Percentiles rank a stretch among this genome's conserved stretches.
Evolutionary conservation across 2,888 invertebrate species (phyloP).

Genomic region (Octodonta nipae): DNA sequence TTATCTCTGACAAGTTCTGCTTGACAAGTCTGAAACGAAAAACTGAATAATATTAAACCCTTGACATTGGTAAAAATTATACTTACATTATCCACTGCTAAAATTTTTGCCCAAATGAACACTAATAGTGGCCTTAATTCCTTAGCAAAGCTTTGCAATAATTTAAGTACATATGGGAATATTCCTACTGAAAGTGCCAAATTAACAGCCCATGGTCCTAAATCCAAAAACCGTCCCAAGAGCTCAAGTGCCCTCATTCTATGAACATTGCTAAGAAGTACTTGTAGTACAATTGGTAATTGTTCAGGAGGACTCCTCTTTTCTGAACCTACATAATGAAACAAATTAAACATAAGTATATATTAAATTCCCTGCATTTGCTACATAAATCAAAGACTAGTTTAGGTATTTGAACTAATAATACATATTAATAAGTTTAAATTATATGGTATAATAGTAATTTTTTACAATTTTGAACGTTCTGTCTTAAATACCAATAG

Average conservation of each 20-base stretch:
- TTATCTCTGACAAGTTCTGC: constrained; percentile 85
- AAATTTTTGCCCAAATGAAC: constrained; percentile 97
- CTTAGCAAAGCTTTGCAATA: constrained; percentile 85
- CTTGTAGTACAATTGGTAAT: constrained; percentile 92
- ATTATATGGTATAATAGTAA: no score
- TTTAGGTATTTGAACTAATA: no score
- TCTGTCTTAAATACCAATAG: no score
- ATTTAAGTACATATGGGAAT: constrained; percentile 94
- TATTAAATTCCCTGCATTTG: not conserved
- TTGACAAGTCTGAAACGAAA: constrained; percentile 68
- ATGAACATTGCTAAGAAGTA: constrained; percentile 63
- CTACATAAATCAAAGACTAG: no score
- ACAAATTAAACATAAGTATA: no score
- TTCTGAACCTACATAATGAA: constrained; percentile 44
- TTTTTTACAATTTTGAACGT: no score
- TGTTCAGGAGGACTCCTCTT: constrained; percentile 83
- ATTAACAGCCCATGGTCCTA: constrained; percentile 93
- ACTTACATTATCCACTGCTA: constrained; percentile 86
- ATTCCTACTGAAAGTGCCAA: constrained; percentile 93
- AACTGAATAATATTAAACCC: not conserved
- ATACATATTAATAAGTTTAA: no score
- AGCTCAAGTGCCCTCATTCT: constrained; percentile 87
- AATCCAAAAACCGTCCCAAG: constrained; percentile 82
- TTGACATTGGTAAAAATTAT: constrained; percentile 1
- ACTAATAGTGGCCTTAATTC: constrained; percentile 87